Evolutionary conservation across 2,888 invertebrate species (phyloP), one percentile per base, ranked within the genome.

Genomic region (Syrista parreyssii): DNA sequence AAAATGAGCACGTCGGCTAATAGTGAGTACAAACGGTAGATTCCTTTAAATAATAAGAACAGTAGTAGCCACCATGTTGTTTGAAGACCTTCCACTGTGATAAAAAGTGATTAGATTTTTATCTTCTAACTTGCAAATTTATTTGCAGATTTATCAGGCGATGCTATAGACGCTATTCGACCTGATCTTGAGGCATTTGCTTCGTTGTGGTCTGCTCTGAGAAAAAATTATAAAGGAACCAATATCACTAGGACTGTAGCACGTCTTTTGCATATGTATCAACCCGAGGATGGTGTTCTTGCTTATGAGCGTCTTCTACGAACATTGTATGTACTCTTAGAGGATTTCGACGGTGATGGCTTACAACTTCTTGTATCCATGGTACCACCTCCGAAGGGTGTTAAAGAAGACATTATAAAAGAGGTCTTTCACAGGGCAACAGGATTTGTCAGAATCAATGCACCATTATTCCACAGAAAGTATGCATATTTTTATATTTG

Each of bases 211-310:
- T 79, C 86, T 31, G 81, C 83, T 32, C 78, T 86, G 68, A 81
- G 86, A 36, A 79, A 81, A 15, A 84, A 82, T 82, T 86, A 86
- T 36, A 84, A 86, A 30, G 86, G 84, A 0, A 85, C 84, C 35
- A 85, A 86, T 76, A 83, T 87, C 15, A 83, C 86, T 9, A 86
- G 82, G 77, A 85, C 85, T 11, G 85, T 89, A 12, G 87, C 86
- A 15, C 84, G 84, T 76, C 83, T 89, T 69, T 74, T 89, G 32
- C 85, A 85, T 74, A 86, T 87, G 80, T 89, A 89, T 78, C 86
- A 88, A 75, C 88, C 89, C 1, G 85, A 89, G 68, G 87, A 88
- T 76, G 89, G 89, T 35, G 83, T 89, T 78, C 71, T 79, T 15
- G 87, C 86, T 32, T 89, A 89, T 35, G 87, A 87, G 77, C 82